Evolutionary conservation across 2,888 invertebrate species (phyloP).

Genomic region (Xylocampa areola): DNA sequence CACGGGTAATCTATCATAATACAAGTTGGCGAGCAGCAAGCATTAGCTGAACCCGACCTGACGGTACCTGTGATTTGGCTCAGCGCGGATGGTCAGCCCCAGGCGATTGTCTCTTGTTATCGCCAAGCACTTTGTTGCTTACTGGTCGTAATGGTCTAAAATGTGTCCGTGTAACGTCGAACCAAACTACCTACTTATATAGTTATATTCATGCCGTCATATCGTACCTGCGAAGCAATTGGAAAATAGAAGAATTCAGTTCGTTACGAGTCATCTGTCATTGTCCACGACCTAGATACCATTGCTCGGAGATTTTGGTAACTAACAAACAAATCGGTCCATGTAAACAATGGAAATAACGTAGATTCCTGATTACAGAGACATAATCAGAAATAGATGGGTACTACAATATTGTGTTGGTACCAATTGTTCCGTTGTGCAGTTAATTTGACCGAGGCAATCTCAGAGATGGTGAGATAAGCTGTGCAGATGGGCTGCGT

Average conservation of each 20-base stretch:
- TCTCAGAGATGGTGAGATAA: constrained; percentile 72
- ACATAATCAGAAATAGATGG: constrained; percentile 64
- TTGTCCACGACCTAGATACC: constrained; percentile 69
- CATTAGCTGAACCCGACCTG: constrained; percentile 59
- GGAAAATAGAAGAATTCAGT: constrained; percentile 55
- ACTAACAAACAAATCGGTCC: constrained; percentile 67
- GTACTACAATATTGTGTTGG: constrained; percentile 64
- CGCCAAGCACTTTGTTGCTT: constrained; percentile 29
- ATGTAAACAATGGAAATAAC: constrained; percentile 72
- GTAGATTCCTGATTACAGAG: constrained; percentile 64
- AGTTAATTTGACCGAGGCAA: constrained; percentile 72
- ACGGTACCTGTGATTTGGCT: constrained; percentile 64
- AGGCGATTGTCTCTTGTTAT: constrained; percentile 55
- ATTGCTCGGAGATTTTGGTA: constrained; percentile 66
- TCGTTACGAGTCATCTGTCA: constrained; percentile 62
- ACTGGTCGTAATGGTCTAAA: neutral
- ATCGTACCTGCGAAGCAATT: constrained; percentile 31
- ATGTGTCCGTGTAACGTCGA: constrained; percentile 11
- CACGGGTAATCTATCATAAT: constrained; percentile 76
- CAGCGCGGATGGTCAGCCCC: constrained; percentile 34
- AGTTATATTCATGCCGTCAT: constrained; percentile 45
- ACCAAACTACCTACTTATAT: constrained; percentile 18
- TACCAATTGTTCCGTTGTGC: constrained; percentile 69
- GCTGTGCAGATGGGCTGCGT: constrained; percentile 68
- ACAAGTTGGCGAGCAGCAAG: constrained; percentile 63